Base-by-base conservation (phyloP, 2,797 vertebrate species). In the Lycodopsis pacificus region DNA sequence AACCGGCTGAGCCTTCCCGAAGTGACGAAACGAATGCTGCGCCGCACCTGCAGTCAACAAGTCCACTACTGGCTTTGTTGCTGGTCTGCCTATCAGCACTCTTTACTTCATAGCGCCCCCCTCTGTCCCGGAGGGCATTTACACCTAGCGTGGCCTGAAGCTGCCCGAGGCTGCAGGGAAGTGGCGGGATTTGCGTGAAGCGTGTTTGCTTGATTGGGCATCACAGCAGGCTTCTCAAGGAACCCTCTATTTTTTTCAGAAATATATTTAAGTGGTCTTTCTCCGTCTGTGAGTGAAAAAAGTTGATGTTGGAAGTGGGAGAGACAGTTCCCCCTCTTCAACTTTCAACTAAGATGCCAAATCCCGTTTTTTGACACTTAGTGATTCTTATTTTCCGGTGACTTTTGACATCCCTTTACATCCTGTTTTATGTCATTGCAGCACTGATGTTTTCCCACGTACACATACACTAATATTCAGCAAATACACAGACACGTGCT, bases 1-100 rank as follows among this genome's bases (percentile, higher is more conserved):
- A 99, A 95, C 97, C 97, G 76, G 98, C 98, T 79, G 98, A 99
- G 93, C 98, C 98, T 78, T 99, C 98, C 93, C 97, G 97, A 89
- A 97, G 98, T 4, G 97, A 98, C 80, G 97, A 97, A 11, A 92
- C 98, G 2, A 95, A 93, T n/a, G 95, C 96, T 9, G 97, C 96
- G 59, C 93, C 96, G 36, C 95, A 92, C 88, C 95, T 95, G 67
- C 96, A 95, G 93, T 96, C 96, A 93, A 93, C 96, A 79, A 95
- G 95, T 88, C 89, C 85, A 76, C 96, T 97, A 84, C 95, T 97
- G 95, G 96, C 96, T 86, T 93, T 95, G 76, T 90, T 97, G 71
- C 95, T 98, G 93, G 94, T 97, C 93, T 94, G 96, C 93, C 93
- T 97, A 95, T 96, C 96, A 83, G 92, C 96, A 92, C 95, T 97